These are phyloP conservation scores for Otis tarda DNA, from an alignment of 2,113 vertebrate genomes.

Conservation along the genomic window DNA sequence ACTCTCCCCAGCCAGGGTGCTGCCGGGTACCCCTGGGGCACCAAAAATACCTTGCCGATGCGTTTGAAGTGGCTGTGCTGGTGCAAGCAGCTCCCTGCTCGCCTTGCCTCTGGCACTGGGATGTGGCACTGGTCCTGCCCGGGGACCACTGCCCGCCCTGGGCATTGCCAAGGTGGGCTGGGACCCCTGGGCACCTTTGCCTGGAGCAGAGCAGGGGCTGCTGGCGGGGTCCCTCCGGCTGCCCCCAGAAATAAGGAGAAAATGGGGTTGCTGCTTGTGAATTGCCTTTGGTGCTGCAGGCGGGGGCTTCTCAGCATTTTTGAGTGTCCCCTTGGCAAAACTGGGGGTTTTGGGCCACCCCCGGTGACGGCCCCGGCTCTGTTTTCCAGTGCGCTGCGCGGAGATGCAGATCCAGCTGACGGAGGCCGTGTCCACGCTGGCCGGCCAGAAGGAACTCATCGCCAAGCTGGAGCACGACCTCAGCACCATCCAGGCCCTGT, in stretches of 20 bases:
- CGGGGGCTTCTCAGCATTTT: not conserved
- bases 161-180: not conserved
- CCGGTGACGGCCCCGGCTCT: not conserved
- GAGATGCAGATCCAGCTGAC: constrained; percentile 88
- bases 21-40: not conserved
- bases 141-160: not conserved
- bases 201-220: not conserved
- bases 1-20: not conserved
- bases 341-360: rapidly evolving
- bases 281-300: not conserved
- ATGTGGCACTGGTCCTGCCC: not conserved
- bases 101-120: rapidly evolving
- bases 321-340: rapidly evolving
- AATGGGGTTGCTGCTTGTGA: rapidly evolving
- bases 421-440: constrained; percentile 74
- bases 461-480: constrained; percentile 92
- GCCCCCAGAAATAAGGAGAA: not conserved
- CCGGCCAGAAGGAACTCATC: constrained; percentile 91
- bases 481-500: constrained; percentile 89
- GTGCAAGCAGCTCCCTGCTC: not conserved
- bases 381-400: constrained; percentile 81
- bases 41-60: rapidly evolving
- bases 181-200: not conserved
- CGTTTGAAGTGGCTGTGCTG: rapidly evolving
- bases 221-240: not conserved